phyloP scores from a whole-genome alignment of 2,797 vertebrate genomes.

The Poecilia velifera region DNA sequence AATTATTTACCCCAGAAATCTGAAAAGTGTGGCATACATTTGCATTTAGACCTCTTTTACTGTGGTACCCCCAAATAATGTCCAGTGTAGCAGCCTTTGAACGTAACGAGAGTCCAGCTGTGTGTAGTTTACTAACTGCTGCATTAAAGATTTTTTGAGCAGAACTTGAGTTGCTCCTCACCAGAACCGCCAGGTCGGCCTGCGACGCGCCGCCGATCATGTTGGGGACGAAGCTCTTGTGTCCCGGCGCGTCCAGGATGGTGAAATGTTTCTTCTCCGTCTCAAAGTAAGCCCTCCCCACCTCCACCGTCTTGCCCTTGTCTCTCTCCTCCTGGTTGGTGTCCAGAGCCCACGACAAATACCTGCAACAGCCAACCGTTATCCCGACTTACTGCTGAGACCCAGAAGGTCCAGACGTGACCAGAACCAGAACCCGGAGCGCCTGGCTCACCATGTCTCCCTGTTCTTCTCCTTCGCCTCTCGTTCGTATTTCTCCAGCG shows the following conservation, averaged over 20 bases:
- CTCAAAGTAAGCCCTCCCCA: constrained; percentile 98
- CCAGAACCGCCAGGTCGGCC: constrained; percentile 97
- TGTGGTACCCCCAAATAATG: no score
- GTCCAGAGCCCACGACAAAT: constrained; percentile 98
- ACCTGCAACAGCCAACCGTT: constrained; percentile 78
- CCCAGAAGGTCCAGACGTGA: not conserved
- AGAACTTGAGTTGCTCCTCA: constrained; percentile 71
- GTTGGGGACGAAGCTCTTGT: constrained; percentile 99
- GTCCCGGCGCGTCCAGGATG: constrained; percentile 97
- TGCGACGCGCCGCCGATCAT: constrained; percentile 99
- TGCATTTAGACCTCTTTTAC: no score
- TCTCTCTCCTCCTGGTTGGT: constrained; percentile 99
- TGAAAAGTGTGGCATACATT: no score
- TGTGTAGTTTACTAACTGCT: no score
- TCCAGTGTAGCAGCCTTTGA: no score
- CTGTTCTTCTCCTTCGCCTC: constrained; percentile 99
- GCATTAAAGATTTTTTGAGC: not conserved
- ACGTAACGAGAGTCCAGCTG: no score
- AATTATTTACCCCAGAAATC: no score
- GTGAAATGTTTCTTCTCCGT: constrained; percentile 99
- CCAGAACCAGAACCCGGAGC: not conserved
- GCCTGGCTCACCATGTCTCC: constrained; percentile 92
- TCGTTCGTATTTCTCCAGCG: constrained; percentile 98
- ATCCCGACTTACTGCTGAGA: not conserved
- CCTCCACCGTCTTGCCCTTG: constrained; percentile 99